Conservation (phyloP, 2,113 vertebrate genomes). For the Mionectes macconnelli region DNA sequence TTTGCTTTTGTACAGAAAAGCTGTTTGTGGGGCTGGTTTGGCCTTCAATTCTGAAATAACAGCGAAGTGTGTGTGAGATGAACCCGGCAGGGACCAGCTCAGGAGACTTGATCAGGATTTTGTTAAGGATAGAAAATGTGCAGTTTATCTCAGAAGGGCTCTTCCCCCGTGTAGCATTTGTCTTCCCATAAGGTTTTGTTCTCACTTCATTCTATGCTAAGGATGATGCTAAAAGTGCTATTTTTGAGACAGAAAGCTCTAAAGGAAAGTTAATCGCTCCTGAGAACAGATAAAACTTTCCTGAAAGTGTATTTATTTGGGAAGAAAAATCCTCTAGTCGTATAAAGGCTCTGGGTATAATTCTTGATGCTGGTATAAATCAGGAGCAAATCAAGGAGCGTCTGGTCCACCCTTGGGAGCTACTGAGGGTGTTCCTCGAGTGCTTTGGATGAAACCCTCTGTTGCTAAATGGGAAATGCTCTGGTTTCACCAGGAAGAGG, state of each 20-base stretch:
- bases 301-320: neutral
- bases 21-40: neutral
- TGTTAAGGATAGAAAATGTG: neutral
- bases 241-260: neutral
- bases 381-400: neutral
- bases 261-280: neutral
- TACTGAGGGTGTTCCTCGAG: neutral
- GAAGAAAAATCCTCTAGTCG: neutral
- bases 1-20: neutral
- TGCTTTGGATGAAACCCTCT: accelerated
- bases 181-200: neutral
- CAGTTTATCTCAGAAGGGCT: accelerated
- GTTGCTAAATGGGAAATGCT: too few relatives aligned
- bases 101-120: accelerated
- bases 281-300: neutral
- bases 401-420: neutral
- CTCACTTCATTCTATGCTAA: neutral
- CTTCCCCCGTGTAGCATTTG: neutral
- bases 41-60: neutral
- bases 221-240: neutral
- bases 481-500: neutral
- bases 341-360: neutral
- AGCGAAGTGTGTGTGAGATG: neutral
- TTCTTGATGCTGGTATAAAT: neutral
- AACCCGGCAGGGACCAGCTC: neutral